Evolutionary conservation across 2,797 vertebrate species (phyloP).

Genomic region (Sebastes oblongus): DNA sequence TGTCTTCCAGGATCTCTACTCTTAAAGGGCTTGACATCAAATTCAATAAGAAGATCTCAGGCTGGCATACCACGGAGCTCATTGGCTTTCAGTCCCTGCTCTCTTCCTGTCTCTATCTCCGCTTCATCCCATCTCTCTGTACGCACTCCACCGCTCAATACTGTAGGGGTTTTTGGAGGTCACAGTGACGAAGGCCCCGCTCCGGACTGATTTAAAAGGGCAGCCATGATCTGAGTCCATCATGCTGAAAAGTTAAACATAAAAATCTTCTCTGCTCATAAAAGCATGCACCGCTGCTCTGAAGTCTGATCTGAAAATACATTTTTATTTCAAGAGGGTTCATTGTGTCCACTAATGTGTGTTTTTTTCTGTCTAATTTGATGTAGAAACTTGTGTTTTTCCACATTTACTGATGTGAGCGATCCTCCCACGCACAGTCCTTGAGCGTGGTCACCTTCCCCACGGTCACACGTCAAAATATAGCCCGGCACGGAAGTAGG

Average conservation of each 20-base stretch:
- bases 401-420: background rate
- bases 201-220: conserved; percentile 60
- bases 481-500: conserved; percentile 6
- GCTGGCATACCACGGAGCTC: conserved; percentile 55
- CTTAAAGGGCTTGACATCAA: conserved; percentile 76
- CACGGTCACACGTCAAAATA: conserved; percentile 35
- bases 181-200: conserved; percentile 27
- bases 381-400: background rate
- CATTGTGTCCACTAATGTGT: background rate
- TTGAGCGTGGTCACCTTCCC: conserved; percentile 49
- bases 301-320: background rate
- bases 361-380: background rate
- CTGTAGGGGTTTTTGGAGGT: conserved; percentile 53
- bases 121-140: conserved; percentile 37
- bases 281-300: background rate
- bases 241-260: conserved; percentile 12
- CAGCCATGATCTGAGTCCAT: conserved; percentile 39
- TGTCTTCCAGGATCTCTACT: conserved; percentile 74
- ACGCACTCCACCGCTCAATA: conserved; percentile 42
- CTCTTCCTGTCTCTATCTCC: conserved; percentile 33
- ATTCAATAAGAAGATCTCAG: conserved; percentile 75
- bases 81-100: conserved; percentile 61
- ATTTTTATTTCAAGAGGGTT: background rate
- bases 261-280: background rate
- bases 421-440: conserved; percentile 1